phyloP scores from a whole-genome alignment of 2,797 vertebrate genomes.

The Poecilia gillii region DNA sequence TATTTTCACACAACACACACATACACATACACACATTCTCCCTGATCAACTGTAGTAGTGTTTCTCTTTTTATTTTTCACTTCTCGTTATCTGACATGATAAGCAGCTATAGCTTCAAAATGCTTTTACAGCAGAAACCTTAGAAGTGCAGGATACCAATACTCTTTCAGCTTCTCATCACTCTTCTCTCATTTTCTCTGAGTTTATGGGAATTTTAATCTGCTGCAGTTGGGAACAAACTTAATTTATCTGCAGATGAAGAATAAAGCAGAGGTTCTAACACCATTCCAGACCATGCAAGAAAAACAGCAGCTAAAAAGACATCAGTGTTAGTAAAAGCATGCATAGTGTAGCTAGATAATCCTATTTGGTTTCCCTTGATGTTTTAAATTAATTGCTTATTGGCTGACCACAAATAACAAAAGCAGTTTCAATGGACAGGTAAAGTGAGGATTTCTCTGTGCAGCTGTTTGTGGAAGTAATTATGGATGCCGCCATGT shows the following conservation, averaged over 20 bases:
- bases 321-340: neutral
- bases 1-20: constrained; percentile 22
- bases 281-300: constrained; percentile 14
- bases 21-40: constrained; percentile 23
- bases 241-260: constrained; percentile 40
- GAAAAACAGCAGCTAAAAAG: neutral
- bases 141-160: constrained; percentile 41
- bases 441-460: neutral
- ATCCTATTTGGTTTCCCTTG: constrained; percentile 9
- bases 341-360: constrained; percentile 17
- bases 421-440: neutral
- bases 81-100: constrained; percentile 70
- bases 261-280: constrained; percentile 45
- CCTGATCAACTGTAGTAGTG: constrained; percentile 57
- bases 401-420: neutral
- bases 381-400: neutral
- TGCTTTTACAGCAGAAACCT: constrained; percentile 45
- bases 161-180: constrained; percentile 26
- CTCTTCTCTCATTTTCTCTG: constrained; percentile 1
- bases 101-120: constrained; percentile 52
- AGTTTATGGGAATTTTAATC: constrained; percentile 40
- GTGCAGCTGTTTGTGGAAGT: neutral
- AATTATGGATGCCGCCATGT: too few relatives aligned
- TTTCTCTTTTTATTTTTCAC: constrained; percentile 48
- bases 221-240: constrained; percentile 34